A percentile compares a stretch with the other conserved stretches of the same genome.
Conservation (phyloP, 2,888 invertebrate species). For the Aleiodes leptofemur region DNA sequence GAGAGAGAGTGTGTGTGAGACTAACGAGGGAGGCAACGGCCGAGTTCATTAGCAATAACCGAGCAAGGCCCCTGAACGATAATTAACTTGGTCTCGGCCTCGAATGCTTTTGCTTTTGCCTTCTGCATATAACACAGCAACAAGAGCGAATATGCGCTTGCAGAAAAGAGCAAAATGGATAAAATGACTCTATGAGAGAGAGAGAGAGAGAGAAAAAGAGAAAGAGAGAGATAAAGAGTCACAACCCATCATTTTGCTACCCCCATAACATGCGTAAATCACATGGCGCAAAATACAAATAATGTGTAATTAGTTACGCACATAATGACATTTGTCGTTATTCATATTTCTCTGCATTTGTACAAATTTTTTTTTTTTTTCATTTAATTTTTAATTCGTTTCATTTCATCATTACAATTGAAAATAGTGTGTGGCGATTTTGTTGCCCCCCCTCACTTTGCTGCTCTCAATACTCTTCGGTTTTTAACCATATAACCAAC, state of each 20-base stretch:
- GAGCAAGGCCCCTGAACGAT: conserved; percentile 59
- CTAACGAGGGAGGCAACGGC: conserved; percentile 54
- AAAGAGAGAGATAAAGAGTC: not conserved
- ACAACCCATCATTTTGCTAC: conserved; percentile 2
- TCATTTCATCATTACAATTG: too few relatives aligned
- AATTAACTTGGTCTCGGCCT: conserved; percentile 61
- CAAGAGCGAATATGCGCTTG: conserved; percentile 4
- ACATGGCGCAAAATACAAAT: conserved; percentile 8
- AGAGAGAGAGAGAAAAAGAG: not conserved
- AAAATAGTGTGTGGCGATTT: too few relatives aligned
- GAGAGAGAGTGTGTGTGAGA: conserved; percentile 38
- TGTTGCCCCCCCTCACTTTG: not conserved
- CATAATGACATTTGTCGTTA: conserved; percentile 1
- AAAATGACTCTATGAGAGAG: conserved; percentile 57
- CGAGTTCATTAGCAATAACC: conserved; percentile 63
- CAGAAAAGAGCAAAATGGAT: conserved; percentile 17
- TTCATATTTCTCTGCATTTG: conserved; percentile 18
- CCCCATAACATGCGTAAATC: conserved; percentile 57
- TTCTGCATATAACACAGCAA: conserved; percentile 10
- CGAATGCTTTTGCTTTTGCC: conserved; percentile 48
- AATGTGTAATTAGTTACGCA: conserved; percentile 14
- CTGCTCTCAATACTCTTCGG: not conserved
- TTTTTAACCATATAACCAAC: conserved; percentile 26
- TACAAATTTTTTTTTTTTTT: not conserved
- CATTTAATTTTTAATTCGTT: not conserved